Evolutionary conservation across 2,113 vertebrate species (phyloP).

Genomic region (Mus musculus): GRCm39 chrX:68273501-68274000

Average conservation of each 20-base stretch:
- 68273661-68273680: slow-evolving; percentile 14
- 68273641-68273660: background rate
- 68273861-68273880: background rate
- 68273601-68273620: background rate
- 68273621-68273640: background rate
- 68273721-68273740: background rate
- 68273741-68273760: background rate
- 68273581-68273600: background rate
- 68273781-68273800: background rate
- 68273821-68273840: background rate
- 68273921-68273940: background rate
- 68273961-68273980: background rate
- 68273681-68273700: background rate
- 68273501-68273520: too few relatives aligned
- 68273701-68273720: background rate
- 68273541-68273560: too few relatives aligned
- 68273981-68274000: background rate
- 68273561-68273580: background rate
- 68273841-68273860: background rate
- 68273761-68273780: background rate
- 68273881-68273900: background rate
- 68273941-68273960: too few relatives aligned
- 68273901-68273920: background rate
- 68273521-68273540: too few relatives aligned
- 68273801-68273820: background rate